Conservation (phyloP, 2,888 invertebrate genomes). For the Drosophila imparisetae region DNA sequence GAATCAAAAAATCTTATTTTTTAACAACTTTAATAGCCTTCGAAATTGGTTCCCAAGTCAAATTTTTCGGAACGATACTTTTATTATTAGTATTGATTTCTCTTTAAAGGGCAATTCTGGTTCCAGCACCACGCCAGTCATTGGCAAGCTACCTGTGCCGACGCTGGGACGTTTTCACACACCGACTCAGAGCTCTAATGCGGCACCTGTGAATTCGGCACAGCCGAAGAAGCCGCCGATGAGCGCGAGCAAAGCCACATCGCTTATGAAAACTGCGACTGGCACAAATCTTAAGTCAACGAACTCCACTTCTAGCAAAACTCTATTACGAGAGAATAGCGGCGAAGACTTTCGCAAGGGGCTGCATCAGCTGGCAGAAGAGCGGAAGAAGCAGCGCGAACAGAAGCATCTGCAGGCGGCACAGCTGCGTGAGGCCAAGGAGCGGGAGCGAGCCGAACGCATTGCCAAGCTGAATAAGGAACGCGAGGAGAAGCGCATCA, state of each 20-base stretch:
- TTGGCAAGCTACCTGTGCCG: conserved; percentile 75
- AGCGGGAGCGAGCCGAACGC: conserved; percentile 83
- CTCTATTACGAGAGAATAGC: conserved; percentile 82
- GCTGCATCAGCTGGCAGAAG: conserved; percentile 79
- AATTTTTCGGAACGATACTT: neutral
- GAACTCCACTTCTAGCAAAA: conserved; percentile 65
- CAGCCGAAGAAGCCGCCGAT: conserved; percentile 77
- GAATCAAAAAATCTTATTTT: neutral
- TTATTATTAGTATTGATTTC: neutral
- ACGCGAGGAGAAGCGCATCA: conserved; percentile 82
- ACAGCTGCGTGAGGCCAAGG: conserved; percentile 82
- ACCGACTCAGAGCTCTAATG: conserved; percentile 77
- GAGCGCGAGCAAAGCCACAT: conserved; percentile 80
- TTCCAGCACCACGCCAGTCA: conserved; percentile 71
- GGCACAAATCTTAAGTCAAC: conserved; percentile 65
- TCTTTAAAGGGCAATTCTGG: conserved; percentile 29
- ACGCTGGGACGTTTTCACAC: conserved; percentile 81
- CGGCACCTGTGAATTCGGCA: conserved; percentile 52
- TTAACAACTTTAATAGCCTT: neutral
- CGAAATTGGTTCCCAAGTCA: neutral
- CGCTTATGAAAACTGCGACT: conserved; percentile 67
- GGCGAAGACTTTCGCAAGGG: conserved; percentile 83
- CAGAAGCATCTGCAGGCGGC: conserved; percentile 83
- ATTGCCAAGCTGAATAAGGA: conserved; percentile 82
- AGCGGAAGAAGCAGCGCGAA: conserved; percentile 83